A percentile compares a stretch with the other conserved stretches of the same genome.
phyloP scores from a whole-genome alignment of 2,797 vertebrate genomes.

The Aldrovandia affinis region DNA sequence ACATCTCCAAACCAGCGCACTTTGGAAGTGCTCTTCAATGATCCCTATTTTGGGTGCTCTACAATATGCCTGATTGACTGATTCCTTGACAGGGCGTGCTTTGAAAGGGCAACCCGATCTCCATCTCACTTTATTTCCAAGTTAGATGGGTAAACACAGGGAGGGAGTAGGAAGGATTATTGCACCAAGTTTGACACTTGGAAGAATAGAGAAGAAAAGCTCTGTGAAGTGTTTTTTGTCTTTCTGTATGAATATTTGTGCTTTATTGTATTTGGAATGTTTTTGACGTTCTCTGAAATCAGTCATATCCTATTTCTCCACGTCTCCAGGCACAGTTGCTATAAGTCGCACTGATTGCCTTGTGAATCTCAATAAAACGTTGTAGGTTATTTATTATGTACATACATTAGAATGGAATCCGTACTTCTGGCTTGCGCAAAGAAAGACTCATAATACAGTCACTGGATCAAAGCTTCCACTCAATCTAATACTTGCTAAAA shows the following conservation, averaged over 20 bases:
- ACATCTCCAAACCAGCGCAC: neutral
- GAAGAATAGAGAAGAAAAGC: neutral
- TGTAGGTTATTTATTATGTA: constrained; percentile 50
- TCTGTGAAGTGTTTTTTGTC: neutral
- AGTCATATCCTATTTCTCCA: neutral
- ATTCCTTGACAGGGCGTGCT: neutral
- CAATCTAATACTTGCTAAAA: neutral
- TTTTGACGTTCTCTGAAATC: neutral
- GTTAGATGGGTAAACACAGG: neutral
- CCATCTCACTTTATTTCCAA: neutral
- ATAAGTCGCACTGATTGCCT: constrained; percentile 44
- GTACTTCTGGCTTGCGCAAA: constrained; percentile 37
- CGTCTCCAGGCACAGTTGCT: constrained; percentile 10
- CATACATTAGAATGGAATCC: constrained; percentile 52
- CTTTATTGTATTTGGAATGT: neutral
- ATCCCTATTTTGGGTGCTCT: neutral
- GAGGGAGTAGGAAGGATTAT: neutral
- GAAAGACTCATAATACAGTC: constrained; percentile 30
- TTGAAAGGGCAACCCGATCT: neutral
- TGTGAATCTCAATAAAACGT: constrained; percentile 50
- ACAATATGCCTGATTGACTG: neutral
- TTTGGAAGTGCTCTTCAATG: too few relatives aligned
- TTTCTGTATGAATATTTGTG: neutral
- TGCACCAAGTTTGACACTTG: neutral
- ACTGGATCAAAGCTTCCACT: neutral